Evolutionary conservation across 1,140 invertebrate genomes (phyloP), one percentile per base, ranked within the genome.

Genomic region (Anastatus disparis): DNA sequence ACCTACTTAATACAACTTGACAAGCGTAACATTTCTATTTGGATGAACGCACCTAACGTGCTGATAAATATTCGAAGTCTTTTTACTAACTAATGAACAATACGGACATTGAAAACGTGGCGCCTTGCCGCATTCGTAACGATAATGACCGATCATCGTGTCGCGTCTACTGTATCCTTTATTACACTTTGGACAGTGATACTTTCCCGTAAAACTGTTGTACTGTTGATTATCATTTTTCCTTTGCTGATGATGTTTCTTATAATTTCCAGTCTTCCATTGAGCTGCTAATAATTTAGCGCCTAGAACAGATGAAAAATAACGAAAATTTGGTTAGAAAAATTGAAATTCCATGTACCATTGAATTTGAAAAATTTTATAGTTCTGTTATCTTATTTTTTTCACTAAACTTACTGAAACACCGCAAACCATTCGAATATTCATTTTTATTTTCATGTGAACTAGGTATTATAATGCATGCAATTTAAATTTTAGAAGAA

Each of bases 101-200:
- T 86, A 82, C 22, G 87, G 87, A 74, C 89, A 91, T 71, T 88
- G 87, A 78, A 88, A 89, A 26, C 87, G 79, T 3, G 89, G 89
- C 53, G 89, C 88, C 72, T 89, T 87, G 12, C 89, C 89, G 69
- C 89, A 90, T 76, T 90, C 89, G 82, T 87, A 87, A 20, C 84
- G 79, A 58, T 80, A 84, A 70, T 87, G 86, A 53, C 78, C 78
- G 70, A 84, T 48, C 84, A 86, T 86, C 2, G 82, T 85, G 67
- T 85, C 82, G 2, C 81, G 70, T 46, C 84, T 81, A 26, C 81
- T 77, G 71, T 85, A 86, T 27, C 83, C 84, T 62, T 84, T 85
- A 74, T 84, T 84, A 75, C 84, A 85, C 46, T 78, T 83, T 2
- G 83, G 83, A 71, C 84, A 86, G 63, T 85, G 84, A 69, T 79